Conservation (phyloP, 1,140 invertebrate species). For the Triops longicaudatus region DNA sequence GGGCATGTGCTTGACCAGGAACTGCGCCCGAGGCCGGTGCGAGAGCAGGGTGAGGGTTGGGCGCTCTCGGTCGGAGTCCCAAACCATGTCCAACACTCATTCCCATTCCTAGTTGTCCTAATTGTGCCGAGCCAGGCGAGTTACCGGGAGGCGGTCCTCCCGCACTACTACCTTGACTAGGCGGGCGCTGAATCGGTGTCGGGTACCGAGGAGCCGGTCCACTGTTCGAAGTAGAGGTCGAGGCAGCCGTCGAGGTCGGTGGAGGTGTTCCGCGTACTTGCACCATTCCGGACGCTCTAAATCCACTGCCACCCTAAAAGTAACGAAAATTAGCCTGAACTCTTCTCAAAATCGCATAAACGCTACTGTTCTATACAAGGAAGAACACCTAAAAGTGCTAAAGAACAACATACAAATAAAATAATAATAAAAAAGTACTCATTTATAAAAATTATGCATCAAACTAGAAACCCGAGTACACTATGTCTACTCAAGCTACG, state of each 20-base stretch:
- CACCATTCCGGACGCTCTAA: conserved; percentile 8
- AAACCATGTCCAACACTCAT: conserved; percentile 7
- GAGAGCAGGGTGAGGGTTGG: conserved; percentile 25
- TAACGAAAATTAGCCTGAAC: not conserved
- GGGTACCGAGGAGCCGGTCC: conserved; percentile 24
- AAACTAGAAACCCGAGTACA: too few relatives aligned
- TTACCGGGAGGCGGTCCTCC: not conserved
- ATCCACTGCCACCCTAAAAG: not conserved
- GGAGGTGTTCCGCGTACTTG: conserved; percentile 23
- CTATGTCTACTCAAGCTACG: too few relatives aligned
- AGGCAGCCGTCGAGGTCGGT: conserved; percentile 20
- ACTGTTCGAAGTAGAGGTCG: not conserved
- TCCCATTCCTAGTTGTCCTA: conserved; percentile 14
- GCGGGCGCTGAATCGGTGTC: conserved; percentile 25
- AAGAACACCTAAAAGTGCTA: too few relatives aligned
- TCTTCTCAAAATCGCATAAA: not conserved
- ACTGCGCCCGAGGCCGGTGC: conserved; percentile 21
- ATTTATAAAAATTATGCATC: too few relatives aligned
- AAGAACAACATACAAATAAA: too few relatives aligned
- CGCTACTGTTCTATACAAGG: too few relatives aligned
- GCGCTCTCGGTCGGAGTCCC: conserved; percentile 23
- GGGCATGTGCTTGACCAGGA: conserved; percentile 21
- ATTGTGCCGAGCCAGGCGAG: not conserved
- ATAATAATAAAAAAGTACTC: too few relatives aligned
- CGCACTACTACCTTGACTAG: not conserved